phyloP scores from a whole-genome alignment of 2,888 invertebrate genomes.

The Iphiclides podalirius region DNA sequence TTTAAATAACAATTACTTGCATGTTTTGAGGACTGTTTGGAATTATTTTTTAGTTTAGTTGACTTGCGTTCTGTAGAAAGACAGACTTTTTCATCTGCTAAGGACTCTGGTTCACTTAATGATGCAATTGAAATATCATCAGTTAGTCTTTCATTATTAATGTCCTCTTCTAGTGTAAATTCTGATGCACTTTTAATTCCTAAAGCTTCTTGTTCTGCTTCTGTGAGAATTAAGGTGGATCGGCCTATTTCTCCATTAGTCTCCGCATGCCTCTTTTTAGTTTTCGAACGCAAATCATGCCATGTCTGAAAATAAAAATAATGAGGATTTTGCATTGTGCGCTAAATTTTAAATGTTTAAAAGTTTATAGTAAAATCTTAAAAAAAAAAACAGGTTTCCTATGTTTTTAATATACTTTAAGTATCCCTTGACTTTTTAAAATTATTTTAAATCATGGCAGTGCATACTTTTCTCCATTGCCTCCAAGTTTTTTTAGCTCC shows the following conservation, averaged over 20 bases:
- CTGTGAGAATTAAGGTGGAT: conserved; percentile 44
- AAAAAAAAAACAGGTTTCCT: too few relatives aligned
- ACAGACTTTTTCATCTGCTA: conserved; percentile 52
- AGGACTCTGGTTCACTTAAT: conserved; percentile 53
- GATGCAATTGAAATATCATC: conserved; percentile 41
- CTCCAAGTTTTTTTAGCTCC: conserved; percentile 69
- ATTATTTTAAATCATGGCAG: too few relatives aligned
- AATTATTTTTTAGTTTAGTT: conserved; percentile 36
- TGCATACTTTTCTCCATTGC: conserved; percentile 66
- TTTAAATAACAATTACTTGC: conserved; percentile 53
- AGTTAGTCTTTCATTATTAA: conserved; percentile 38
- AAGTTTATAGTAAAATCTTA: too few relatives aligned
- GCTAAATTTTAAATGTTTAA: too few relatives aligned
- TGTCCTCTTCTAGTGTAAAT: conserved; percentile 45
- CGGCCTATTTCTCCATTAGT: conserved; percentile 45
- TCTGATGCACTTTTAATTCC: conserved; percentile 54
- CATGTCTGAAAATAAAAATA: conserved; percentile 57
- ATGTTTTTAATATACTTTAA: too few relatives aligned
- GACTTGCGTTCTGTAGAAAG: conserved; percentile 32
- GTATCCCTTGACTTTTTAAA: too few relatives aligned
- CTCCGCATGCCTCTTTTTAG: conserved; percentile 50
- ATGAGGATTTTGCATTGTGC: too few relatives aligned
- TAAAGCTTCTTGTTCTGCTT: conserved; percentile 54
- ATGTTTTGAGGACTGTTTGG: conserved; percentile 40
- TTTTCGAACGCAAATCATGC: conserved; percentile 65